These are phyloP conservation scores for Lepidurus packardi DNA, from an alignment of 1,140 invertebrate genomes.

Conservation along the genomic window DNA sequence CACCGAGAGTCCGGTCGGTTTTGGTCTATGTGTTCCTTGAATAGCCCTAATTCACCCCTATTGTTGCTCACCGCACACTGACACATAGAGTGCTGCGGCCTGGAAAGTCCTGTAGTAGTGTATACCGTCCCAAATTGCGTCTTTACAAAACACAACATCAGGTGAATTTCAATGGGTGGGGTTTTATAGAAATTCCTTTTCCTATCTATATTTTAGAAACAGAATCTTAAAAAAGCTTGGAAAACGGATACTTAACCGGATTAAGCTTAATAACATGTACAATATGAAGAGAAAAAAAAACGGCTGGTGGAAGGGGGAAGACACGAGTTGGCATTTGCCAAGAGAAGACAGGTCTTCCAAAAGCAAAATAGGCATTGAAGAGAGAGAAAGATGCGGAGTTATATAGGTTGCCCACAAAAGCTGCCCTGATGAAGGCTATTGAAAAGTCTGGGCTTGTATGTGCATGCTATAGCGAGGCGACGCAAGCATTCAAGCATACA, in stretches of 20 bases:
- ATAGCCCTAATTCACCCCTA: conserved; percentile 19
- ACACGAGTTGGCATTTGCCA: neutral
- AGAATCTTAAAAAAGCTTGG: too few relatives aligned
- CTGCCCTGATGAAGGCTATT: conserved; percentile 21
- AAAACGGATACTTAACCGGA: too few relatives aligned
- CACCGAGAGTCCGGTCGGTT: neutral
- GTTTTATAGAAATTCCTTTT: too few relatives aligned
- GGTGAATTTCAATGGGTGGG: neutral
- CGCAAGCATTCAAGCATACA: neutral
- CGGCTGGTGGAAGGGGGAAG: neutral
- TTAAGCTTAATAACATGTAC: neutral
- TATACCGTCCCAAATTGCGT: neutral
- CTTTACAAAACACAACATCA: neutral
- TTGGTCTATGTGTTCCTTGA: neutral
- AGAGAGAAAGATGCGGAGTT: conserved; percentile 4
- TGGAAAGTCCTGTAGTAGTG: neutral
- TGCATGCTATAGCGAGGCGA: neutral
- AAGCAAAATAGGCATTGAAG: neutral
- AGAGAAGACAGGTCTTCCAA: neutral
- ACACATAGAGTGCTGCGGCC: neutral
- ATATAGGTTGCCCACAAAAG: conserved; percentile 17
- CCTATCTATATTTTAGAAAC: too few relatives aligned
- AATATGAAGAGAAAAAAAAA: neutral
- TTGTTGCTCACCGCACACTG: neutral
- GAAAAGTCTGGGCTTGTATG: neutral